Percentiles rank a stretch among this genome's conserved stretches.
phyloP scores from a whole-genome alignment of 2,797 vertebrate genomes.

The Crenuchus spilurus region DNA sequence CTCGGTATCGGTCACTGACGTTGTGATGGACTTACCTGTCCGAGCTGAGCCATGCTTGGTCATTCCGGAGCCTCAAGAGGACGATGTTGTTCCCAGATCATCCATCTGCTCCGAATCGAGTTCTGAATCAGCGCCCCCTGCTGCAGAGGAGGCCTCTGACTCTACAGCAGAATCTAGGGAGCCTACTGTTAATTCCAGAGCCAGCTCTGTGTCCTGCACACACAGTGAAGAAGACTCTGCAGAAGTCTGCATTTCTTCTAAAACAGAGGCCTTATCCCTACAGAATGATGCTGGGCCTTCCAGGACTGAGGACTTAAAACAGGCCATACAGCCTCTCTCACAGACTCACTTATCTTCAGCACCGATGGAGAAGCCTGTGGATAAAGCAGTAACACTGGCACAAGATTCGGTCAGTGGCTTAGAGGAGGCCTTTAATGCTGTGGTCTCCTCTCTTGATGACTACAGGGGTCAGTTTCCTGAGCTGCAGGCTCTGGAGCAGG shows the following conservation, averaged over 20 bases:
- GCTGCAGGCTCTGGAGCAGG: conserved; percentile 88
- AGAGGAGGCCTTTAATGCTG: conserved; percentile 83
- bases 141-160: neutral
- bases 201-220: conserved; percentile 7
- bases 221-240: conserved; percentile 34
- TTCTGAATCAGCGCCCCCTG: conserved; percentile 4
- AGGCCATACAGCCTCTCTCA: conserved; percentile 41
- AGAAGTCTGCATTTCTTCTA: conserved; percentile 12
- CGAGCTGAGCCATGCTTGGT: conserved; percentile 50
- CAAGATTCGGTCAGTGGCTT: conserved; percentile 75
- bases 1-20: conserved; percentile 63
- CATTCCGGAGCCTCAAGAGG: conserved; percentile 15
- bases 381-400: conserved; percentile 36
- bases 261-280: conserved; percentile 20
- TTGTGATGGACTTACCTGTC: conserved; percentile 58
- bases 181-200: neutral
- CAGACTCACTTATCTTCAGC: conserved; percentile 40
- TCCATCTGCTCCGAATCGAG: conserved; percentile 18
- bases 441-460: conserved; percentile 90
- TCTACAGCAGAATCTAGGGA: conserved; percentile 12
- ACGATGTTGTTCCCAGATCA: conserved; percentile 6
- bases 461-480: conserved; percentile 95
- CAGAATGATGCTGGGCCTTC: conserved; percentile 19
- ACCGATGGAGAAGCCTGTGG: conserved; percentile 53
- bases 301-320: conserved; percentile 25